Base-by-base conservation (phyloP, 2,888 invertebrate species). In the Scelioninae gen. 1 region DNA sequence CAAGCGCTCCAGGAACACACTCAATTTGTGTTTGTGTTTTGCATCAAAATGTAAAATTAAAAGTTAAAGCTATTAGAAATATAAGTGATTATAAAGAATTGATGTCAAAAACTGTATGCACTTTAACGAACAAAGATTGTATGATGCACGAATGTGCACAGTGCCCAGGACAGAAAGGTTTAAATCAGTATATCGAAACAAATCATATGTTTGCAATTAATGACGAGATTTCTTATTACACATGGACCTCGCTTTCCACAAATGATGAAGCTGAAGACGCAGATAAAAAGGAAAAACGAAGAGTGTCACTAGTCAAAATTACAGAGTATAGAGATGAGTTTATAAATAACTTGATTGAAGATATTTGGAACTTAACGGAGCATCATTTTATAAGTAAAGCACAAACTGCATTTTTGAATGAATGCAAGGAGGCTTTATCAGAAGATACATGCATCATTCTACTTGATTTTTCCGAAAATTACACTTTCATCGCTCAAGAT, bases 381-480 rank as follows among this genome's bases (percentile, higher is more conserved):
- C 78, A 82, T 55, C 71, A 77, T 66, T 82, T 53, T 60, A 34
- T 82, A 29, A 62, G 34, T 31, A 58, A 65, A 34, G 29, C 49
- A 13, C 72, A 76, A 53, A 71, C 56, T 65, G 16, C 55, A 11
- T 76, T 47, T 66, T 53, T 82, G 34, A 45, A 55, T 32, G 29
- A 77, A 45, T 82, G 71, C 38, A 78, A 78, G 56, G 68, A 29
- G 9, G 49, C 66, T 32, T 68, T 78, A 45, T 34, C 23, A 34
- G 29, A 16, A 11, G 45, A 82, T 78, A 78, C 82, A 32, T 78
- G 78, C 23, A 78, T 78, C 11, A 69, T 79, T 51, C 40, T 56
- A 56, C 51, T 62, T 16, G 68, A 80, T 62, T 80, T 63, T 63
- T 49, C 69, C 32, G 66, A 81, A 63, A 81, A 81, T 49, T 75